These are phyloP conservation scores for Ochotona curzoniae DNA, from an alignment of 2,113 vertebrate species.

Conservation along the genomic window DNA sequence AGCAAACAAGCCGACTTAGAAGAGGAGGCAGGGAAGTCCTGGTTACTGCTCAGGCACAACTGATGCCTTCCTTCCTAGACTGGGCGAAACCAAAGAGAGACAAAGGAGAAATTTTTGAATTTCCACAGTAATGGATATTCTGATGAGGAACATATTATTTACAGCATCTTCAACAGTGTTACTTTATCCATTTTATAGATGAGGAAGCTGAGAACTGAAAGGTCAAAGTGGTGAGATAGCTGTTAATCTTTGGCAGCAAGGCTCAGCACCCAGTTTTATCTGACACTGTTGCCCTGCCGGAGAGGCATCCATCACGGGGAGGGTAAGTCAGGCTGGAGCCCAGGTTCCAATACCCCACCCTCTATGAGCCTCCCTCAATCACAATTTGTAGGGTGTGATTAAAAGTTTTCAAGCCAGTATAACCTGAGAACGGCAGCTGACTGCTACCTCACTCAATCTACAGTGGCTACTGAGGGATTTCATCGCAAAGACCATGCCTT, in stretches of 20 bases:
- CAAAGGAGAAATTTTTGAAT: not conserved
- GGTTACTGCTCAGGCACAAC: rapidly evolving
- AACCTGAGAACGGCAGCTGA: not conserved
- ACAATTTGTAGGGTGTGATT: not conserved
- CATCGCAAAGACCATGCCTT: not conserved
- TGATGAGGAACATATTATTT: not conserved
- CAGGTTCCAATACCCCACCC: not conserved
- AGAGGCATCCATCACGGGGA: not conserved
- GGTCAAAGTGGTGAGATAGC: not conserved
- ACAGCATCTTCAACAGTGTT: not conserved
- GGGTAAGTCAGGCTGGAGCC: not conserved
- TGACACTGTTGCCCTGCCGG: not conserved
- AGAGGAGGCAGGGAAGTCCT: rapidly evolving
- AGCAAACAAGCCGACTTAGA: not conserved
- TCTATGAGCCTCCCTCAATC: not conserved
- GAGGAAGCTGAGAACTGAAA: not conserved
- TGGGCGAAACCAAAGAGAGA: not conserved
- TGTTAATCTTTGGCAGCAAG: not conserved
- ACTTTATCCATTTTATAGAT: not conserved
- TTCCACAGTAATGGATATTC: not conserved
- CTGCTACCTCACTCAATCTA: no score
- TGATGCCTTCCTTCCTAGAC: not conserved
- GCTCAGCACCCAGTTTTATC: not conserved
- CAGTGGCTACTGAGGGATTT: not conserved
- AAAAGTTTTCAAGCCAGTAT: conserved; percentile 46